Base-by-base conservation (phyloP, 2,888 invertebrate genomes). In the Aradus depressus region DNA sequence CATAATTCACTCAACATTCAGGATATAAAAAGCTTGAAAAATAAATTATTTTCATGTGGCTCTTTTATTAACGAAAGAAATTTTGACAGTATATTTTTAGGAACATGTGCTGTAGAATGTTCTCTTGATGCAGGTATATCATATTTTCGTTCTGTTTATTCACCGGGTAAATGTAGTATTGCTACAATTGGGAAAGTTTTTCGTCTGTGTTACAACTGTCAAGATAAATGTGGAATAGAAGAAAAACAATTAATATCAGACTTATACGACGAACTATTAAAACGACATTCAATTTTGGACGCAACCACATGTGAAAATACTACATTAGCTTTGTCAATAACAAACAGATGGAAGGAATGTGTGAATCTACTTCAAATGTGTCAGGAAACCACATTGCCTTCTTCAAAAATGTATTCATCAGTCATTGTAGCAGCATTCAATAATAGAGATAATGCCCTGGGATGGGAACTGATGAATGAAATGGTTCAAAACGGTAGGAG, bases 271-370 rank as follows among this genome's bases (percentile, higher is more conserved):
- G 32, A 47, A n/a, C 18, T 59, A 4, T 14, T 54, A 22, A 43
- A 50, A 43, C 51, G 54, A 21, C 52, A 60, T 44, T 48, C 38
- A 32, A 45, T 57, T 21, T 43, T 60, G 32, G 58, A 60, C 38
- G 28, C 19, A 4, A 48, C 44, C 12, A 58, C 57, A n/a, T 74
- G 75, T 60, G 79, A 80, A 61, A 67, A 68, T 62, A 65, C 81
- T 4, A 70, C 85, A 50, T 67, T 68, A 53, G 83, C 76, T 0
- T 64, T 89, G 3, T 78, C 80, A 57, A 62, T 73, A 18, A 81
- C 82, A 6, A 65, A 72, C 50, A 68, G 76, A 57, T 86, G 84
- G 82, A 71, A 72, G 59, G 74, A 78, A 52, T 73, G 76, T 34
- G 47, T 77, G 0, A 70, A 75, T 57, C 67, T 56, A 8, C 25